A percentile compares a stretch with the other conserved stretches of the same genome.
Conservation (phyloP, 2,888 invertebrate species). For the Morinoia aosen region DNA sequence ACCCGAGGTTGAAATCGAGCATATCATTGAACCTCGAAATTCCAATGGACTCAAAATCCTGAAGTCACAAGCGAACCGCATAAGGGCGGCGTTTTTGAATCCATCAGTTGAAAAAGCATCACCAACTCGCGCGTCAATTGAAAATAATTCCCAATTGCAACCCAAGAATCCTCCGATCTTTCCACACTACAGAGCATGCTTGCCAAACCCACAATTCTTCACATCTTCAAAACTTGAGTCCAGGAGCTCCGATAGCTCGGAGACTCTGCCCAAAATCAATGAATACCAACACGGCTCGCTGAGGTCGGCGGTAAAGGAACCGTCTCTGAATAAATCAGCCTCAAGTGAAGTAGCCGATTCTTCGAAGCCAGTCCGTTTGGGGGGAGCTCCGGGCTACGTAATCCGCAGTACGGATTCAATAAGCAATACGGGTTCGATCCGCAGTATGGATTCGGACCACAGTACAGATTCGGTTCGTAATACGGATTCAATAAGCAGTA, state of each 20-base stretch:
- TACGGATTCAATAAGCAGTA: slow-evolving; percentile 41
- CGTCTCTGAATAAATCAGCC: slow-evolving; percentile 22
- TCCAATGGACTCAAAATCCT: not conserved
- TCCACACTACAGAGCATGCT: slow-evolving; percentile 8
- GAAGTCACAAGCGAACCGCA: not conserved
- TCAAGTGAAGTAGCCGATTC: slow-evolving; percentile 25
- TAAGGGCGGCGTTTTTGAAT: not conserved
- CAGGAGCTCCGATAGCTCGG: too few relatives aligned
- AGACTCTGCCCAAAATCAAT: not conserved
- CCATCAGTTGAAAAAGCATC: not conserved
- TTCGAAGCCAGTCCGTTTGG: slow-evolving; percentile 19
- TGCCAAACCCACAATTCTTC: slow-evolving; percentile 33
- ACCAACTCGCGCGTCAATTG: not conserved
- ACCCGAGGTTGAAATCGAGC: not conserved
- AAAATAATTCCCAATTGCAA: not conserved
- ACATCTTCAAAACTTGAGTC: not conserved
- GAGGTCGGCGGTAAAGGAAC: not conserved
- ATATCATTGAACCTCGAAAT: slow-evolving; percentile 6
- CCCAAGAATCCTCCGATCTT: not conserved
- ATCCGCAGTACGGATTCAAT: slow-evolving; percentile 40
- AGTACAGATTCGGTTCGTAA: too few relatives aligned
- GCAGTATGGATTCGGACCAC: slow-evolving; percentile 30
- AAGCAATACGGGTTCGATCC: slow-evolving; percentile 27
- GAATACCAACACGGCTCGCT: not conserved
- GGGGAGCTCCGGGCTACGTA: not conserved